Percentiles rank a stretch among this genome's conserved stretches.
These are phyloP conservation scores for Volucella inflata DNA, from an alignment of 2,888 invertebrate genomes.

Conservation along the genomic window DNA sequence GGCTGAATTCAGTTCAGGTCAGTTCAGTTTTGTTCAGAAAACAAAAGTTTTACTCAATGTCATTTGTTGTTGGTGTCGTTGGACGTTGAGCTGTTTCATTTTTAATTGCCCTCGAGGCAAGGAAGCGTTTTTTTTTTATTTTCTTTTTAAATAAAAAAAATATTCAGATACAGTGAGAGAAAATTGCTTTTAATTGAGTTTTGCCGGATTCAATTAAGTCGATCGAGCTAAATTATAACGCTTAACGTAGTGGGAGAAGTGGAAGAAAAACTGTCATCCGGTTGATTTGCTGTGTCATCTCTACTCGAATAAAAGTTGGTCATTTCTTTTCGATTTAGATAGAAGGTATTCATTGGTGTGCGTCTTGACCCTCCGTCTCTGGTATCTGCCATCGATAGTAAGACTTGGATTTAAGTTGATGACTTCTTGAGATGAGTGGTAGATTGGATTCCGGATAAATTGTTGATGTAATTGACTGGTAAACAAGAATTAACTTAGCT, in stretches of 20 bases:
- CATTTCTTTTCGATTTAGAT: conserved; percentile 6
- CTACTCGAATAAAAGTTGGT: conserved; percentile 39
- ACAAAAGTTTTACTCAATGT: conserved; percentile 35
- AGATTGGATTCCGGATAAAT: conserved; percentile 26
- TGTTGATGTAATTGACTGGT: conserved; percentile 45
- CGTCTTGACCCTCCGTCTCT: neutral
- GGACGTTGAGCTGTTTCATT: conserved; percentile 34
- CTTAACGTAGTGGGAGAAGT: neutral
- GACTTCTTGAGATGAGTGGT: conserved; percentile 14
- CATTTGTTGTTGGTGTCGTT: conserved; percentile 3
- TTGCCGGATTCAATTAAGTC: conserved; percentile 64
- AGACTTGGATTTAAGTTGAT: conserved; percentile 24
- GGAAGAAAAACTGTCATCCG: conserved; percentile 37
- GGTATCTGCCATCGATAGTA: conserved; percentile 1
- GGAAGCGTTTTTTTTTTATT: conserved; percentile 29
- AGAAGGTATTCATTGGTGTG: neutral
- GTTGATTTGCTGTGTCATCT: conserved; percentile 43
- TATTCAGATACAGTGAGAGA: conserved; percentile 19
- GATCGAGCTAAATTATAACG: conserved; percentile 41
- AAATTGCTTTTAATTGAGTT: conserved; percentile 70
- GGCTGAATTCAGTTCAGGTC: conserved; percentile 14
- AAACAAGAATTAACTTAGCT: conserved; percentile 27
- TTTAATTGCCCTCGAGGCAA: conserved; percentile 51
- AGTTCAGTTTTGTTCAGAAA: conserved; percentile 30
- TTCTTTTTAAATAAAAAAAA: neutral